Conservation (phyloP, 2,797 vertebrate genomes). For the Rhynchotus rufescens region DNA sequence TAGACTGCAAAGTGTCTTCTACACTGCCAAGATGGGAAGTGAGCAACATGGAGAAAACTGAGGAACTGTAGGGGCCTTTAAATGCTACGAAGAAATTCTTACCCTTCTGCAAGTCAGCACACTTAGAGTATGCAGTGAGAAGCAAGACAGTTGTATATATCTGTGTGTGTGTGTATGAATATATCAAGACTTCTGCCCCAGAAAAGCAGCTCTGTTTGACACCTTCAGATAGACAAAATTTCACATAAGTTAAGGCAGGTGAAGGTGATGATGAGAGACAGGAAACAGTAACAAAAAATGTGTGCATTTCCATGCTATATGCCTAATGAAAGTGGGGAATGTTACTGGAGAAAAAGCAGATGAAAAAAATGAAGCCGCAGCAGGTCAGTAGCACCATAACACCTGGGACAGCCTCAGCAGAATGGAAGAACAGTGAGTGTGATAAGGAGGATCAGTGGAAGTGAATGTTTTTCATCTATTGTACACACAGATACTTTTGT, state of each 20-base stretch:
- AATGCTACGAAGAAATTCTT: neutral
- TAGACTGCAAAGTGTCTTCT: neutral
- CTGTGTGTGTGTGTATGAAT: no score
- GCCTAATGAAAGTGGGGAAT: neutral
- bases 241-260: neutral
- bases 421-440: neutral
- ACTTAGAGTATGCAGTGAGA: neutral
- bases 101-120: neutral
- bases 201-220: neutral
- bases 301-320: neutral
- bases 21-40: neutral
- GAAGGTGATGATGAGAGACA: neutral
- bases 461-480: neutral
- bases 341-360: neutral
- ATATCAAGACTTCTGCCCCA: neutral
- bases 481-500: neutral
- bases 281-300: neutral
- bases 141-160: neutral
- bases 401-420: neutral
- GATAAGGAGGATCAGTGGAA: neutral
- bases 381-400: neutral
- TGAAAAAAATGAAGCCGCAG: neutral
- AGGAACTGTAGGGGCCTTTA: neutral
- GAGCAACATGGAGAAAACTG: neutral
- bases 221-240: neutral